These are phyloP conservation scores for Euzetes globulus DNA, from an alignment of 2,888 invertebrate species.

Conservation along the genomic window DNA sequence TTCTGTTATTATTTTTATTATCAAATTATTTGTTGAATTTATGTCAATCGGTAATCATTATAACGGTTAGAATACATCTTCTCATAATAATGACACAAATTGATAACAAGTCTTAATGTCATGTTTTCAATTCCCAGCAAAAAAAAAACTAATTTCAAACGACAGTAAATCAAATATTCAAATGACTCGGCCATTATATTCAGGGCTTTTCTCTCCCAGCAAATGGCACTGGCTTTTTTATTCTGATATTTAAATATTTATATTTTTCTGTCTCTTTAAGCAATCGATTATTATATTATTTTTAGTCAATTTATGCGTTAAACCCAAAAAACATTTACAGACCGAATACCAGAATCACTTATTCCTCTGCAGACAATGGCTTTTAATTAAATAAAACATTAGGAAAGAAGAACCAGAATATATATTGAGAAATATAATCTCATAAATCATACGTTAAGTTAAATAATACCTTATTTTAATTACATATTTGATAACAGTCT, in stretches of 20 bases:
- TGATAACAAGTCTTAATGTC: neutral
- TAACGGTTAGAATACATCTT: too few species aligned
- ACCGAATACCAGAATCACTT: neutral
- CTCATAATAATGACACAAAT: too few species aligned
- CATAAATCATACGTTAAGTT: neutral
- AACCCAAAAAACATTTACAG: neutral
- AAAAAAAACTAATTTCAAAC: neutral
- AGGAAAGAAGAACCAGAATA: neutral
- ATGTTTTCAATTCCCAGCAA: neutral
- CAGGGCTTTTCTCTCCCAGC: neutral
- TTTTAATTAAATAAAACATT: neutral
- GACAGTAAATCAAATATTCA: neutral
- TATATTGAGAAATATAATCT: neutral
- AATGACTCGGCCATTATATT: neutral
- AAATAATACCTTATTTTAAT: neutral
- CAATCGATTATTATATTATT: neutral
- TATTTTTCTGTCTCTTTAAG: neutral
- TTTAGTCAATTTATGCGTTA: neutral
- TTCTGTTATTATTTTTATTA: neutral
- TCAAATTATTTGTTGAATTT: neutral
- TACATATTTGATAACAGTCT: neutral
- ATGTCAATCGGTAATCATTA: neutral
- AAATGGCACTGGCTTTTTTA: neutral
- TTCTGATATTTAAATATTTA: neutral
- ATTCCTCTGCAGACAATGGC: neutral